Evolutionary conservation across 1,140 invertebrate species (phyloP), one percentile per base, ranked within the genome.

Genomic region (Drosophila athabasca): DNA sequence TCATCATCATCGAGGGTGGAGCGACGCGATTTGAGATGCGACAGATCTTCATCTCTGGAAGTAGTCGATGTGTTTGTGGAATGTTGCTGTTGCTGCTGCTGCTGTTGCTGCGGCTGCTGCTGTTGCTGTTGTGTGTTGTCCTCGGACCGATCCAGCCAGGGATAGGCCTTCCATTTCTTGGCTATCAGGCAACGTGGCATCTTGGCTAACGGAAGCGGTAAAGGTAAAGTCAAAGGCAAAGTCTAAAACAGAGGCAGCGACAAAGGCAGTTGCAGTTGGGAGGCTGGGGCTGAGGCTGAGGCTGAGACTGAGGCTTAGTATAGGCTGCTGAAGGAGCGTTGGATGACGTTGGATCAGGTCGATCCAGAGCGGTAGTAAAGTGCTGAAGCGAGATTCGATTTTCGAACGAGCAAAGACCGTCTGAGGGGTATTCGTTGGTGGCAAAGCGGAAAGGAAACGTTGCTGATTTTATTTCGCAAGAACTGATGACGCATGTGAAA

Each of bases 131-230:
- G 78, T 59, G 39, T 48, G 17, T 55, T 82, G 57, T 94, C 93
- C 71, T 95, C 94, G 67, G 93, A 93, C 77, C 95, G 93, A 90
- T 95, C 95, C 85, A 94, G 94, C 95, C 95, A 95, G 76, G 95
- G 95, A 93, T 96, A 96, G 79, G 94, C 95, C 94, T 97, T 97
- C 96, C 96, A 97, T 93, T 97, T 97, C 92, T 97, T 97, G 80
- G 96, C 96, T 96, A 97, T 97, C 87, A 96, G 94, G 93, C 95
- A 96, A 91, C 96, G 95, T 92, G 96, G 96, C 96, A 96, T 96
- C n/a, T 43, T 75, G 19, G 43, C 15, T 41, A 24, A 50, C 41
- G 19, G 15, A 44, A 29, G 41, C 17, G 19, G 43, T 17, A 19
- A 46, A 26, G 35, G 35, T 39, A 11, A 39, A 39, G 35, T 62